Percentiles rank a stretch among this genome's conserved stretches.
Evolutionary conservation across 2,888 invertebrate species (phyloP).

Genomic region (Asteroscopus sphinx): DNA sequence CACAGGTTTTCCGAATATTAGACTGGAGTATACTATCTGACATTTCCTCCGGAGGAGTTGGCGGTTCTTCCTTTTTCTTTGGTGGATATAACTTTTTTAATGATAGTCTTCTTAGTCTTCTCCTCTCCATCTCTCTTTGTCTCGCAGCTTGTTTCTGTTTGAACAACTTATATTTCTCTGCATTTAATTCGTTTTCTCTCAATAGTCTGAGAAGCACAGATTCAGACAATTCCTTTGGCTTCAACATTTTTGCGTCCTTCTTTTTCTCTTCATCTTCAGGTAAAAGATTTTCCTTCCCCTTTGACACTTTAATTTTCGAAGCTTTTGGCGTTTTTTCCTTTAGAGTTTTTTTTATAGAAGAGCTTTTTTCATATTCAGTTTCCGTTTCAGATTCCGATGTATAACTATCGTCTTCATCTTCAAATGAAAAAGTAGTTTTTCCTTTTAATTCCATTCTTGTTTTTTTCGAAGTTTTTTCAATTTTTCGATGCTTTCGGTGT

Average conservation of each 20-base stretch:
- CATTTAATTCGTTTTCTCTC: not conserved
- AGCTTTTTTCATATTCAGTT: not conserved
- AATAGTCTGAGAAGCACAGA: not conserved
- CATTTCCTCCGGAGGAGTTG: not conserved
- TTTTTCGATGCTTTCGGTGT: too few species aligned
- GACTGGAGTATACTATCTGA: not conserved
- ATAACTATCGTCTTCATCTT: not conserved
- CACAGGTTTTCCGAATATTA: not conserved
- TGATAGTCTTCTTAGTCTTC: not conserved
- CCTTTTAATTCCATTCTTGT: not conserved
- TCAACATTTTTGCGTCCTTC: not conserved
- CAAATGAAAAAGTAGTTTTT: not conserved
- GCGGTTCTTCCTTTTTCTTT: not conserved
- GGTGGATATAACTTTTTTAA: too few species aligned
- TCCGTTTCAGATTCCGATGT: too few species aligned
- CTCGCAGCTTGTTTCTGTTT: conserved; percentile 4
- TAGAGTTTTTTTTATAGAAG: not conserved
- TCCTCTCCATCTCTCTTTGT: conserved; percentile 4
- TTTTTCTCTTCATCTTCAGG: conserved; percentile 1
- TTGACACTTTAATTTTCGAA: not conserved
- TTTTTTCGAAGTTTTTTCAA: too few species aligned
- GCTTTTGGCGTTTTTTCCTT: not conserved
- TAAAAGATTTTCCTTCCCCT: conserved; percentile 4
- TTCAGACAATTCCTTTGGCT: not conserved
- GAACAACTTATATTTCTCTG: not conserved